These are phyloP conservation scores for Venustaconcha ellipsiformis DNA, from an alignment of 1,140 invertebrate genomes.

Conservation along the genomic window DNA sequence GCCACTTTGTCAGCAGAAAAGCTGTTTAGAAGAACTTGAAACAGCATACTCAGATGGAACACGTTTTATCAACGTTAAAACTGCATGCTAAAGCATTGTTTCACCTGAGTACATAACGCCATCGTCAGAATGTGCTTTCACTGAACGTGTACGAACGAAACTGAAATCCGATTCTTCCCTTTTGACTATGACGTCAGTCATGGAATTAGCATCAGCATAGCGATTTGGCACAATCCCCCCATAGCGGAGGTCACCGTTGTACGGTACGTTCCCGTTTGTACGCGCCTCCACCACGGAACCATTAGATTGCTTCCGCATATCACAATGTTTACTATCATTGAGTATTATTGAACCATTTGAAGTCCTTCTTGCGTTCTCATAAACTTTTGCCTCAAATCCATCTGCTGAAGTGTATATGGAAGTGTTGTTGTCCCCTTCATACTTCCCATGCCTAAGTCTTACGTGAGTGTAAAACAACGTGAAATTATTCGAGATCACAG, in stretches of 20 bases:
- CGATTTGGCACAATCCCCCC: slow-evolving; percentile 25
- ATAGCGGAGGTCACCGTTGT: slow-evolving; percentile 28
- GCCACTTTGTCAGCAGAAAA: no score
- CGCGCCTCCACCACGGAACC: slow-evolving; percentile 40
- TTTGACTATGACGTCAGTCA: slow-evolving; percentile 40
- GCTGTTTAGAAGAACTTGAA: no score
- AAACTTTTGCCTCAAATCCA: slow-evolving; percentile 29
- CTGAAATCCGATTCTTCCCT: slow-evolving; percentile 40
- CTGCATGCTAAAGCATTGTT: slow-evolving; percentile 4
- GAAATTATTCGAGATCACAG: slow-evolving; percentile 67
- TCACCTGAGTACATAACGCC: slow-evolving; percentile 54
- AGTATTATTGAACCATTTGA: slow-evolving; percentile 51
- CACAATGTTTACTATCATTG: slow-evolving; percentile 23
- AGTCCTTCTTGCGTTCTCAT: slow-evolving; percentile 39
- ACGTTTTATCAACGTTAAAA: no score
- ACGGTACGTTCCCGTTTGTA: slow-evolving; percentile 13
- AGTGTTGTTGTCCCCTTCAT: slow-evolving; percentile 11
- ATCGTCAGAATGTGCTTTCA: slow-evolving; percentile 57
- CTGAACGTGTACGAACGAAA: slow-evolving; percentile 40
- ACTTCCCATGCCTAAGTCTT: slow-evolving; percentile 42
- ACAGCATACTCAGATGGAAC: no score
- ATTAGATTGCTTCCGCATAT: slow-evolving; percentile 53
- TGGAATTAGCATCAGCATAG: slow-evolving; percentile 48
- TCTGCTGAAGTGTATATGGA: slow-evolving; percentile 25
- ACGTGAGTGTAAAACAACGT: slow-evolving; percentile 64